These are phyloP conservation scores for Synanthedon tipuliformis DNA, from an alignment of 2,888 invertebrate genomes.

Conservation along the genomic window DNA sequence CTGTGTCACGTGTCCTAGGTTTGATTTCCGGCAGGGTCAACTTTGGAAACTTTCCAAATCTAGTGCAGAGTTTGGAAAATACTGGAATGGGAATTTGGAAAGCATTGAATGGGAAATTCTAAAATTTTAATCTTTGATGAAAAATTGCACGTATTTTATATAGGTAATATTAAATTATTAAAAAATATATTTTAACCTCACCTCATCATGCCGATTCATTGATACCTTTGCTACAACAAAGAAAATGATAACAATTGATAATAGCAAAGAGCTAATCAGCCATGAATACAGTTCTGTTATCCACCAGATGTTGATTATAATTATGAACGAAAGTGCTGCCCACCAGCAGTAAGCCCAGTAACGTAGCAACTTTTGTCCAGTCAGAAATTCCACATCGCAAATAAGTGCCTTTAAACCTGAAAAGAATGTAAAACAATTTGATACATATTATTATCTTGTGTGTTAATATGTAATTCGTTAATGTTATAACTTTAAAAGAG, in stretches of 20 bases:
- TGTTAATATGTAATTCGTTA: too few relatives aligned
- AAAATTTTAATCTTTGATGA: too few relatives aligned
- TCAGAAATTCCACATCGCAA: slow-evolving; percentile 49
- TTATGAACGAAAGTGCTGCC: slow-evolving; percentile 23
- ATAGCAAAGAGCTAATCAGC: slow-evolving; percentile 15
- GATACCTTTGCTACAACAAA: slow-evolving; percentile 22
- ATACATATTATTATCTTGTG: too few relatives aligned
- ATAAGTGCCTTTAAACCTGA: slow-evolving; percentile 42
- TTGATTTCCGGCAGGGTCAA: too few relatives aligned
- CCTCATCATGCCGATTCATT: slow-evolving; percentile 37
- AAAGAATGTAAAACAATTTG: slow-evolving; percentile 2
- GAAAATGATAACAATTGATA: slow-evolving; percentile 1
- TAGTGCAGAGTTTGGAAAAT: too few relatives aligned
- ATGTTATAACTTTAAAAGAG: too few relatives aligned
- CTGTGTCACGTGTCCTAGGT: too few relatives aligned
- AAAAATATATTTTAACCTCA: slow-evolving; percentile 2
- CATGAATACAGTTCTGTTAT: slow-evolving; percentile 14
- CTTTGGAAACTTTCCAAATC: too few relatives aligned
- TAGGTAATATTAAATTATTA: too few relatives aligned
- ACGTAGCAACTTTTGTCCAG: slow-evolving; percentile 22
- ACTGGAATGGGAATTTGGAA: too few relatives aligned
- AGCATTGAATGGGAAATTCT: too few relatives aligned
- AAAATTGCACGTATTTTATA: too few relatives aligned
- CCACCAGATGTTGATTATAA: slow-evolving; percentile 39
- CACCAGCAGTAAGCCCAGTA: slow-evolving; percentile 48